Conservation (phyloP, 2,797 vertebrate genomes). For the Pyrocephalus nanus region DNA sequence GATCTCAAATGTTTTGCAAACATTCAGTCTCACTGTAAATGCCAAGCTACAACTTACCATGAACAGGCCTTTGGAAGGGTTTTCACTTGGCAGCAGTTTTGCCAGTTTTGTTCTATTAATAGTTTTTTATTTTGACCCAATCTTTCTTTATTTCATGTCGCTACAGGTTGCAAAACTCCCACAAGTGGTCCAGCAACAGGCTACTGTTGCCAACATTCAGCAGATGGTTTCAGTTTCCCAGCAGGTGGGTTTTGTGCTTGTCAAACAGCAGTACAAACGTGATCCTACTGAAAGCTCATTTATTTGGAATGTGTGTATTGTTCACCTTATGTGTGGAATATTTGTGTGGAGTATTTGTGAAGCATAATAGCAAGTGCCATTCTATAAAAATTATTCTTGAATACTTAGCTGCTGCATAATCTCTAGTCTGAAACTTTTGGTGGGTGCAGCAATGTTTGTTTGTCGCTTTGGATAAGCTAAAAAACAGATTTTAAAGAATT, state of each 20-base stretch:
- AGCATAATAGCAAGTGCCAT: neutral
- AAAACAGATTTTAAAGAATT: neutral
- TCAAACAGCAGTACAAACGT: neutral
- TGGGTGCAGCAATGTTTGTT: neutral
- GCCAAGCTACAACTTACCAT: neutral
- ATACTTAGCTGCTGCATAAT: neutral
- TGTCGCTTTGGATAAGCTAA: neutral
- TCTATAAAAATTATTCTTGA: neutral
- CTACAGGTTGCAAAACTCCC: slow-evolving; percentile 90
- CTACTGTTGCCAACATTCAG: slow-evolving; percentile 87
- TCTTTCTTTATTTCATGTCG: slow-evolving; percentile 16
- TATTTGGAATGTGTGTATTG: neutral
- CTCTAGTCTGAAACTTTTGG: neutral
- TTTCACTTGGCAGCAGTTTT: neutral
- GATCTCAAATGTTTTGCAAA: neutral
- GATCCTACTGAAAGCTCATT: neutral
- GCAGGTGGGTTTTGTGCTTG: slow-evolving; percentile 75
- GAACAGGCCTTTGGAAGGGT: neutral
- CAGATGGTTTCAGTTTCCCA: slow-evolving; percentile 91
- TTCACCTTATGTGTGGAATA: neutral
- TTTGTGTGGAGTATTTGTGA: neutral
- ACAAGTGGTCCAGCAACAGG: slow-evolving; percentile 90
- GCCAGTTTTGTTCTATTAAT: neutral
- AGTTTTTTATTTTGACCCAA: neutral
- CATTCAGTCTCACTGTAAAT: neutral